These are phyloP conservation scores for Chrysomallon squamiferum DNA, from an alignment of 1,140 invertebrate species.

Conservation along the genomic window DNA sequence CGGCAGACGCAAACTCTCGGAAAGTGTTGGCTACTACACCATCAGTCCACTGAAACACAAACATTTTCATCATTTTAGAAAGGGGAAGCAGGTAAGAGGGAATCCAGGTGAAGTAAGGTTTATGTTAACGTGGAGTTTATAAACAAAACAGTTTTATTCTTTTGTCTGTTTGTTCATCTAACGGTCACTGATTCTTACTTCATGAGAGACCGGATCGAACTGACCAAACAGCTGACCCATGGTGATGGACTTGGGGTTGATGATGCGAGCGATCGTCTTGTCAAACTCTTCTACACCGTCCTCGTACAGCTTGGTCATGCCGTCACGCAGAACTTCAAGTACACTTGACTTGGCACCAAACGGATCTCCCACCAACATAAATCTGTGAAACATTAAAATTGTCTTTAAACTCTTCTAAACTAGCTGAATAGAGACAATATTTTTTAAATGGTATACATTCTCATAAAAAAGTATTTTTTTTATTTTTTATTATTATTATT, in stretches of 20 bases:
- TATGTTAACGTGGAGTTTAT: too few species aligned
- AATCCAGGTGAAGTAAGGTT: too few species aligned
- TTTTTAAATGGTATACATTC: background rate
- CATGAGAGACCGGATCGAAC: slow-evolving; percentile 64
- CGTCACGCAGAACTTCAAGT: slow-evolving; percentile 71
- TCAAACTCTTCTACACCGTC: slow-evolving; percentile 58
- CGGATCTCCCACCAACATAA: slow-evolving; percentile 66
- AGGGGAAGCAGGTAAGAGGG: too few species aligned
- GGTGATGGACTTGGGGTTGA: slow-evolving; percentile 65
- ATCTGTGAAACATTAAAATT: slow-evolving; percentile 48
- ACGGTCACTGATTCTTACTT: slow-evolving; percentile 37
- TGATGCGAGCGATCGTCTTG: slow-evolving; percentile 57
- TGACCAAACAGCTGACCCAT: slow-evolving; percentile 65
- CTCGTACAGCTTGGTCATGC: slow-evolving; percentile 69
- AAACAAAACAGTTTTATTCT: too few species aligned
- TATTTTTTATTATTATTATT: slow-evolving; percentile 6
- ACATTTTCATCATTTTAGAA: too few species aligned
- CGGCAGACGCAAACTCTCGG: slow-evolving; percentile 61
- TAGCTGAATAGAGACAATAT: background rate
- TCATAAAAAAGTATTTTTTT: background rate
- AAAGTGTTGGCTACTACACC: slow-evolving; percentile 69
- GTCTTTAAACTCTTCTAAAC: background rate
- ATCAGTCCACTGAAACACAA: slow-evolving; percentile 62
- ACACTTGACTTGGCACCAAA: slow-evolving; percentile 70
- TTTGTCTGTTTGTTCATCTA: too few species aligned